Evolutionary conservation across 2,888 invertebrate genomes (phyloP), one percentile per base, ranked within the genome.

Genomic region (Laothoe populi): DNA sequence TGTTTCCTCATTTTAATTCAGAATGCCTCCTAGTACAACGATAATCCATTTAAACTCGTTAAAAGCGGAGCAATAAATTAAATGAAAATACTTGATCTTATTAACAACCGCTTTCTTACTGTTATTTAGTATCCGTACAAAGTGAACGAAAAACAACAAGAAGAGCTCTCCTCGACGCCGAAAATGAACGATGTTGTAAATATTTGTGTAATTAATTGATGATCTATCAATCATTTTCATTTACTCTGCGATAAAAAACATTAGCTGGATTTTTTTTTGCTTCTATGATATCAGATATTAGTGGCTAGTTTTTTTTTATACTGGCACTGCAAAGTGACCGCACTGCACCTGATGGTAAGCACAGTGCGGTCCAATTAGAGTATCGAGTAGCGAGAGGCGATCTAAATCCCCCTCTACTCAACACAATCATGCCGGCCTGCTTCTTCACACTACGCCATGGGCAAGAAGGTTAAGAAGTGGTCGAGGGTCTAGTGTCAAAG

Each of bases 191-290:
- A 77, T 70, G 76, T 63, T 61, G 77, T 77, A 84, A 88, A 88
- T 84, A 86, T 88, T 86, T 81, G 79, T 72, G 74, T 78, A 79
- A 84, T 83, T 85, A 79, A 83, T 78, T 75, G 74, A 74, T 72
- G 67, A 77, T 67, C 77, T 74, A 88, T 87, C 86, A 79, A 87
- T 88, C 86, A 86, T 81, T 81, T 74, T 73, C 75, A 79, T 85
- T 84, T 83, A 45, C 24, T 48, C 21, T 24, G 0, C 16, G n/a
- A 38, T 24, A 60, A 48, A 48, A 49, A 60, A 48, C 11, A 60
- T 60, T 60, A 38, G 48, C 13, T 19, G 23, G 16, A 40, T 40
- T 24, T 21, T 19, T 31, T 13, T 19, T 4, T 2, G n/a, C 38
- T n/a, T 16, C 13, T 31, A 31, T 26, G 44, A 45, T 24, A 40